These are phyloP conservation scores for Myiopsitta monachus DNA, from an alignment of 2,113 vertebrate genomes.

Conservation along the genomic window DNA sequence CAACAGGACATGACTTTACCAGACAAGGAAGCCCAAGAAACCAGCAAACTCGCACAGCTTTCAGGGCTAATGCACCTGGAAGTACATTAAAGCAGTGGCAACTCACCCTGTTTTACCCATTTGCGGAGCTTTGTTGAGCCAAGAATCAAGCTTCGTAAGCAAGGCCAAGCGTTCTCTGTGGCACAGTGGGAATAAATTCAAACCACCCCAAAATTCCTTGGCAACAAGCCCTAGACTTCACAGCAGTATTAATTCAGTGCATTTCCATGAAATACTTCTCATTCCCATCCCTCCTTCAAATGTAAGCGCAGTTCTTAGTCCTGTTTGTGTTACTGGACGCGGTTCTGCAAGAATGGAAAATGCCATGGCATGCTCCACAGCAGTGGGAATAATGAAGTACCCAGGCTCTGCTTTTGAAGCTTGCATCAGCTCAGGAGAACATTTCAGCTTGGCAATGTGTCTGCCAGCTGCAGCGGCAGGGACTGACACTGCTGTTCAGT, in stretches of 20 bases:
- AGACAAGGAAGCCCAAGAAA: background rate
- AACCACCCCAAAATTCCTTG: conserved; percentile 31
- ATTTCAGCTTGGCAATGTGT: background rate
- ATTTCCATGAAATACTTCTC: background rate
- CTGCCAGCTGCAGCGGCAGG: background rate
- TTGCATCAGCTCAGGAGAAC: background rate
- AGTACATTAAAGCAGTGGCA: background rate
- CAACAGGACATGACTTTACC: background rate
- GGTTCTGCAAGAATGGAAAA: background rate
- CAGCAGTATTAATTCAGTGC: background rate
- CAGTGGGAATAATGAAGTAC: background rate
- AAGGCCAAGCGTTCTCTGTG: background rate
- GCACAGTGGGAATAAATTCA: conserved; percentile 10
- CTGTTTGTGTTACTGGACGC: accelerated
- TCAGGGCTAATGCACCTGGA: background rate
- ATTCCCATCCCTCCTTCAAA: background rate
- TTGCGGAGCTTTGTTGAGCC: background rate
- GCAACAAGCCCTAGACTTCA: background rate
- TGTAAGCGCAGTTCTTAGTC: accelerated
- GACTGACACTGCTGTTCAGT: background rate
- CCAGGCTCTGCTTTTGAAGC: background rate
- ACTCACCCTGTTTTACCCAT: background rate
- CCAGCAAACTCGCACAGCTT: background rate
- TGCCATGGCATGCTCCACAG: background rate
- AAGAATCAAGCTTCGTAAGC: background rate